These are phyloP conservation scores for Enteromius fasciolatus DNA, from an alignment of 2,797 vertebrate genomes.

Conservation along the genomic window DNA sequence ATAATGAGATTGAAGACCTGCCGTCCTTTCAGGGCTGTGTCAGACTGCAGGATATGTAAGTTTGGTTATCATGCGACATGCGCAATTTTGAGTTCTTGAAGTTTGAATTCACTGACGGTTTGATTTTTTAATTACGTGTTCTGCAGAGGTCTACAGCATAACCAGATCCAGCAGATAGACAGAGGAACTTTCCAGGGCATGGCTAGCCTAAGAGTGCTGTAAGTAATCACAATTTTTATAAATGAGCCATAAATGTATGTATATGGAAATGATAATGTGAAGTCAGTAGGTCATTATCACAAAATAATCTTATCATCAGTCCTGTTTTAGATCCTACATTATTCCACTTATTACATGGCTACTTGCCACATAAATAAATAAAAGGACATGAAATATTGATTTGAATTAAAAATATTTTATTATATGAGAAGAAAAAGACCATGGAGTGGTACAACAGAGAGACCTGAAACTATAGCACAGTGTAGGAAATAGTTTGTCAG, in stretches of 20 bases:
- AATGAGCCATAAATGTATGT: conserved; percentile 1
- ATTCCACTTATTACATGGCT: neutral
- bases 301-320: neutral
- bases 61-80: conserved; percentile 44
- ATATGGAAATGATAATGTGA: neutral
- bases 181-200: conserved; percentile 88
- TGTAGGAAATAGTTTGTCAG: neutral
- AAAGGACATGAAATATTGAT: conserved; percentile 33
- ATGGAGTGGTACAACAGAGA: neutral
- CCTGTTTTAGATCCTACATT: conserved; percentile 18
- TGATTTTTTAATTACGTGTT: conserved; percentile 16
- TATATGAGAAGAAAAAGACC: neutral
- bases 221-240: conserved; percentile 70
- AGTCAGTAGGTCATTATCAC: conserved; percentile 14
- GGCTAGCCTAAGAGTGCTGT: conserved; percentile 88
- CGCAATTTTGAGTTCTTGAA: neutral
- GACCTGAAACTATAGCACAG: neutral
- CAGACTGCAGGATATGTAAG: conserved; percentile 95
- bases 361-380: conserved; percentile 28
- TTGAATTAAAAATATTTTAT: conserved; percentile 6
- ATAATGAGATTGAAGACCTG: conserved; percentile 87
- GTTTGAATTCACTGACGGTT: neutral
- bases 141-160: conserved; percentile 91
- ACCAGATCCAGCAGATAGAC: conserved; percentile 86
- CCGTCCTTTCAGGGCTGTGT: conserved; percentile 88